Evolutionary conservation across 2,888 invertebrate genomes (phyloP), one percentile per base, ranked within the genome.

Genomic region (Tolmerus cingulatus): DNA sequence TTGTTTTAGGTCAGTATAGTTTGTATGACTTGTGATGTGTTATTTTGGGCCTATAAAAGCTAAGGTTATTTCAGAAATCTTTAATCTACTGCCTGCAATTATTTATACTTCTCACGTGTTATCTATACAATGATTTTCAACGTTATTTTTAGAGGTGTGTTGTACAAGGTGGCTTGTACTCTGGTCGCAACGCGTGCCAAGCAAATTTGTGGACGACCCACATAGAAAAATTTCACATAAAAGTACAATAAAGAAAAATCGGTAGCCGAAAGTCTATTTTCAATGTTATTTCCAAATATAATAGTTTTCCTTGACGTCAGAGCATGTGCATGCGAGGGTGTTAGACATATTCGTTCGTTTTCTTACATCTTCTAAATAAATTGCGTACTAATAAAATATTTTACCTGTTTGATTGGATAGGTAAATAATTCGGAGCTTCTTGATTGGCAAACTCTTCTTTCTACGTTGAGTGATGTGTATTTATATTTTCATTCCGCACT

Each of bases 21-120:
- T 66, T 19, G 23, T 66, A 23, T 8, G 51, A 51, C 27, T 66
- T 19, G 66, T 12, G 23, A 8, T 66, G 66, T 19, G 23, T 23
- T 66, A 66, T 66, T 66, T 66, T 19, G 66, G 27, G 66, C 66
- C 19, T 27, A 27, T 66, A 66, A 66, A 23, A 66, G 27, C 66
- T 23, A 66, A 19, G 66, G 7, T 66, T 76, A 76, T 37, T 76
- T 76, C 19, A 12, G 19, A 76, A 30, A 76, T 76, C n/a, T 34
- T 76, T 37, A 27, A 66, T 19, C 16, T 30, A 12, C n/a, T n/a
- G 34, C 43, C 55, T 55, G 34, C 37, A 79, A 78, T 77, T 57
- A 77, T 66, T 51, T 79, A 16, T 74, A 79, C 66, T 66, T 87
- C 66, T 87, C 79, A 55, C 82, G 82, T 82, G 82, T 82, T 82